These are phyloP conservation scores for Daubentonia madagascariensis DNA, from an alignment of 2,113 vertebrate genomes.

Conservation along the genomic window DNA sequence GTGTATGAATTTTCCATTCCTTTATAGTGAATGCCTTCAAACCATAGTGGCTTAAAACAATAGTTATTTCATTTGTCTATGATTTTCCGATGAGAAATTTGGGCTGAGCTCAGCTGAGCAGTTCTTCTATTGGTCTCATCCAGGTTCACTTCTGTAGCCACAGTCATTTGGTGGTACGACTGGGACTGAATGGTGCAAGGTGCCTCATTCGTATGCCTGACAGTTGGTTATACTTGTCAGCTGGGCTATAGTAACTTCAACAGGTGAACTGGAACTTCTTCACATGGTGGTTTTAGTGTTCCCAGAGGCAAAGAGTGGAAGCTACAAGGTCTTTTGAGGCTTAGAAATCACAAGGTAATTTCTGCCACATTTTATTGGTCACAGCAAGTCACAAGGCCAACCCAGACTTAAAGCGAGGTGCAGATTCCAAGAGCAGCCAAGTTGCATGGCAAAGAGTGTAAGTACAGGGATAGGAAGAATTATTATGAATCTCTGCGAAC, in stretches of 20 bases:
- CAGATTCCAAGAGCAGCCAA: not conserved
- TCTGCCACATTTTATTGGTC: not conserved
- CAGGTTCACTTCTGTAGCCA: not conserved
- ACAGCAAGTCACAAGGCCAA: not conserved
- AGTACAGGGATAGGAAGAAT: not conserved
- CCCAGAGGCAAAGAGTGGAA: not conserved
- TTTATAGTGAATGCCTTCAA: not conserved
- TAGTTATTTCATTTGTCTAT: not conserved
- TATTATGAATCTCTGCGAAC: not conserved
- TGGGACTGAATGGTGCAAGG: not conserved
- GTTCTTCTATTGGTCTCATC: not conserved
- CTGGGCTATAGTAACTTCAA: not conserved
- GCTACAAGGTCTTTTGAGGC: not conserved
- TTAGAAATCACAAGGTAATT: not conserved
- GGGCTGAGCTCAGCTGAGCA: not conserved
- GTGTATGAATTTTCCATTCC: not conserved
- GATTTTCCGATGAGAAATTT: not conserved
- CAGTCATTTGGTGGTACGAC: not conserved
- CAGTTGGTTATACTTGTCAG: not conserved
- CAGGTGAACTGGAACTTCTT: not conserved
- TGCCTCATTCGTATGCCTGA: too few relatives aligned
- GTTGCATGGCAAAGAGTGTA: not conserved
- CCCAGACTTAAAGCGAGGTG: not conserved
- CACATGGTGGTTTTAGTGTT: not conserved
- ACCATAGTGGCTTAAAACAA: not conserved